These are phyloP conservation scores for Agapornis canus DNA, from an alignment of 2,797 vertebrate genomes.

Conservation along the genomic window DNA sequence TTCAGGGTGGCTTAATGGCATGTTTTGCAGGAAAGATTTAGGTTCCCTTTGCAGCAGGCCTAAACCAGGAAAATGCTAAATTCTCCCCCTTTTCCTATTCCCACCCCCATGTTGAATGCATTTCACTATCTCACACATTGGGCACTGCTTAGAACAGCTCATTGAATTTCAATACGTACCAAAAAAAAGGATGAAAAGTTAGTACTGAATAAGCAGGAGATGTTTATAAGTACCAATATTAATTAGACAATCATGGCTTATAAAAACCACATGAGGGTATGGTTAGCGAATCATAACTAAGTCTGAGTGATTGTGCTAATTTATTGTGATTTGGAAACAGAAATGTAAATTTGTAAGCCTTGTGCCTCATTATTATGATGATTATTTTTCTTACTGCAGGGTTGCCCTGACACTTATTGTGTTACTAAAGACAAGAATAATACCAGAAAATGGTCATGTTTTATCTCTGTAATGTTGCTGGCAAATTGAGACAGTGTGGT, in stretches of 20 bases:
- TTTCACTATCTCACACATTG: conserved; percentile 2
- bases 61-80: neutral
- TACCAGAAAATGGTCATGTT: neutral
- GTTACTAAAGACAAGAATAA: neutral
- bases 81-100: neutral
- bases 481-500: conserved; percentile 32
- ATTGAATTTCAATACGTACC: conserved; percentile 60
- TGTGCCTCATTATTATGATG: conserved; percentile 11
- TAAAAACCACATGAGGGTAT: conserved; percentile 58
- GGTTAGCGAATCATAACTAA: conserved; percentile 67
- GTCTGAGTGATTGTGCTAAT: conserved; percentile 39
- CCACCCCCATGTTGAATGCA: neutral
- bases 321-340: conserved; percentile 47
- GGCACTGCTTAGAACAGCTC: neutral
- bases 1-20: conserved; percentile 11
- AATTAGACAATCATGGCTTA: conserved; percentile 67
- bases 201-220: conserved; percentile 49
- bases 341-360: conserved; percentile 42
- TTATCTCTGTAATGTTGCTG: conserved; percentile 32
- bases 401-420: conserved; percentile 28
- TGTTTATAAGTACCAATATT: conserved; percentile 64
- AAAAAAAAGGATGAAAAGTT: neutral
- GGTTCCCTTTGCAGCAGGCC: neutral
- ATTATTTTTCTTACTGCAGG: conserved; percentile 1
- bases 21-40: neutral